Conservation (phyloP, 2,113 vertebrate genomes). For the Procavia capensis region DNA sequence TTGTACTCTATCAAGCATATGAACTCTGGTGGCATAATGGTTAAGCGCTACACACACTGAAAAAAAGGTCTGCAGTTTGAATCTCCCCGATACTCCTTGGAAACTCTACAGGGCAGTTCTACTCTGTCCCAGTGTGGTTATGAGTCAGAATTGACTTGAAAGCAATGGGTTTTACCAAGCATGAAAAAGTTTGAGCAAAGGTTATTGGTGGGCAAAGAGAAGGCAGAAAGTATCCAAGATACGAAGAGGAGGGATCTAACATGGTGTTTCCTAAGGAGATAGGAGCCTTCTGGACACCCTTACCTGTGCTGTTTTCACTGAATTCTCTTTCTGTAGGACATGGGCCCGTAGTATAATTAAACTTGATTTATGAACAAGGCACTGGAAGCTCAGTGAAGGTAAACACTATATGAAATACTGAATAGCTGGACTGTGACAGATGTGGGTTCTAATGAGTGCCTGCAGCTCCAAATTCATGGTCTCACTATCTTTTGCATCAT, state of each 20-base stretch:
- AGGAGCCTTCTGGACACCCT: background rate
- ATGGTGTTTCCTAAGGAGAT: too few species aligned
- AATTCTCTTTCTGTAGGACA: background rate
- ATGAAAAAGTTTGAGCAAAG: background rate
- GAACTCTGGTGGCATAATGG: too few species aligned
- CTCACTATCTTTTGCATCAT: background rate
- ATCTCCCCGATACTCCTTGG: too few species aligned
- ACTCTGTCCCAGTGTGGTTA: too few species aligned
- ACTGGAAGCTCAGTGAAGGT: background rate
- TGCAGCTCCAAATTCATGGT: background rate
- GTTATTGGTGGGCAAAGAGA: background rate
- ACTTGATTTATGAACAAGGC: background rate
- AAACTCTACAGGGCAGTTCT: too few species aligned
- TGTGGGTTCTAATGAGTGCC: background rate
- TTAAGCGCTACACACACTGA: too few species aligned
- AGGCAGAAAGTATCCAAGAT: background rate
- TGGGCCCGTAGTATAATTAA: background rate
- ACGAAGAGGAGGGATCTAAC: background rate
- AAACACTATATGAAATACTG: background rate
- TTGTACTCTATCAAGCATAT: too few species aligned
- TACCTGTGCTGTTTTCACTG: background rate
- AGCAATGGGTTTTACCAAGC: too few species aligned
- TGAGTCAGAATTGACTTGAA: too few species aligned
- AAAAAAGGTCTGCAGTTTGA: too few species aligned
- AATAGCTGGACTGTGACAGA: background rate